phyloP scores from a whole-genome alignment of 2,113 vertebrate genomes.

The Pantherophis guttatus region DNA sequence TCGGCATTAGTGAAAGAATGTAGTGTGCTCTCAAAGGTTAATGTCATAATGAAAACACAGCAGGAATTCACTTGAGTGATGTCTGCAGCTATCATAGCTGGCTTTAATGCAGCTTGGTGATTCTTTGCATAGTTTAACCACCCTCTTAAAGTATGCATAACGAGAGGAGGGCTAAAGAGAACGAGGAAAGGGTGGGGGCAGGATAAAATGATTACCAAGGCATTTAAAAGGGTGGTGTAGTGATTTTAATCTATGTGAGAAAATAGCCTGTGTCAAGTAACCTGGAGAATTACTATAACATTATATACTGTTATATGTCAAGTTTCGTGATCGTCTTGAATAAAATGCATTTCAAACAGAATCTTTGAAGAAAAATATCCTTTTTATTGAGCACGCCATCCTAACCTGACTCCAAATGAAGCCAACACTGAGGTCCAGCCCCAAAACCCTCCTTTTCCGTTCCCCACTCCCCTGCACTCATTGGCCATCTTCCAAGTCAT shows the following conservation, averaged over 20 bases:
- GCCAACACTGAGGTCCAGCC: no score
- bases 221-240: neutral
- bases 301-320: neutral
- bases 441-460: no score
- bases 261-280: neutral
- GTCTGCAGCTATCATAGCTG: neutral
- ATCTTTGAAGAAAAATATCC: no score
- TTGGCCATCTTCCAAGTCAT: no score
- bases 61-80: constrained; percentile 2
- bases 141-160: neutral
- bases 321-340: no score
- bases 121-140: constrained; percentile 9
- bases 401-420: no score
- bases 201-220: neutral
- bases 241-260: constrained; percentile 3
- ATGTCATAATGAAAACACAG: constrained; percentile 1
- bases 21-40: constrained; percentile 4
- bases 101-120: neutral
- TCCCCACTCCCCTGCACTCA: no score
- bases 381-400: no score
- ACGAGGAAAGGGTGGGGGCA: neutral
- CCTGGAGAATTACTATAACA: neutral
- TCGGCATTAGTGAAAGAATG: neutral
- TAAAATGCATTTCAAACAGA: no score
- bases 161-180: neutral